These are phyloP conservation scores for Eclectus roratus DNA, from an alignment of 2,113 vertebrate species.

Conservation along the genomic window DNA sequence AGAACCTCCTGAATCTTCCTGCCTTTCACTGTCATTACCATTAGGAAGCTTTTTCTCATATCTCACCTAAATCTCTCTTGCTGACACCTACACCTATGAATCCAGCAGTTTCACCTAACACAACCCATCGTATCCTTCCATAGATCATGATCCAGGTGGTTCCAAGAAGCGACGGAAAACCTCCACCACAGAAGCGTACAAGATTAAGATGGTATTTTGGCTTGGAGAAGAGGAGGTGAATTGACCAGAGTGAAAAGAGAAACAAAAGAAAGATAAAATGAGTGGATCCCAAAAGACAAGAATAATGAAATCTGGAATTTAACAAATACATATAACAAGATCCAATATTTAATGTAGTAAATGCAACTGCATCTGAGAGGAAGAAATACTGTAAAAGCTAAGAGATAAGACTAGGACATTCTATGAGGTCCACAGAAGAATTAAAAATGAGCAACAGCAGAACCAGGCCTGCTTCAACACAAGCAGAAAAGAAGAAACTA, in stretches of 20 bases:
- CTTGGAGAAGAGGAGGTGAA: not conserved
- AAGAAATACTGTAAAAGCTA: not conserved
- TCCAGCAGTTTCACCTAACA: not conserved
- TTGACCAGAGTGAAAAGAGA: not conserved
- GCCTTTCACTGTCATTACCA: not conserved
- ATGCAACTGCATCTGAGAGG: not conserved
- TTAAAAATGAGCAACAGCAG: not conserved
- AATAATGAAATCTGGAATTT: not conserved
- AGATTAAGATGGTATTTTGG: not conserved
- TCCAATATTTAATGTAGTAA: not conserved
- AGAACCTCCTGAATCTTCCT: not conserved
- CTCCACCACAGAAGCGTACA: not conserved
- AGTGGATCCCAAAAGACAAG: not conserved
- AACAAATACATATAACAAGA: not conserved
- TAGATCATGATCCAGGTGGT: not conserved
- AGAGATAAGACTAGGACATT: not conserved
- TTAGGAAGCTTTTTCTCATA: not conserved
- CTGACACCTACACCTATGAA: not conserved
- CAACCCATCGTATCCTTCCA: not conserved
- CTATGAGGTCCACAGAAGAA: not conserved
- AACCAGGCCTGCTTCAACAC: not conserved
- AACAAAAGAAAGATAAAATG: not conserved
- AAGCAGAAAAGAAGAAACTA: not conserved
- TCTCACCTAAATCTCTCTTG: not conserved
- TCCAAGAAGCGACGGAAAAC: not conserved